Percentiles rank a stretch among this genome's conserved stretches.
Conservation (phyloP, 2,113 vertebrate species). For the Acinonyx jubatus region DNA sequence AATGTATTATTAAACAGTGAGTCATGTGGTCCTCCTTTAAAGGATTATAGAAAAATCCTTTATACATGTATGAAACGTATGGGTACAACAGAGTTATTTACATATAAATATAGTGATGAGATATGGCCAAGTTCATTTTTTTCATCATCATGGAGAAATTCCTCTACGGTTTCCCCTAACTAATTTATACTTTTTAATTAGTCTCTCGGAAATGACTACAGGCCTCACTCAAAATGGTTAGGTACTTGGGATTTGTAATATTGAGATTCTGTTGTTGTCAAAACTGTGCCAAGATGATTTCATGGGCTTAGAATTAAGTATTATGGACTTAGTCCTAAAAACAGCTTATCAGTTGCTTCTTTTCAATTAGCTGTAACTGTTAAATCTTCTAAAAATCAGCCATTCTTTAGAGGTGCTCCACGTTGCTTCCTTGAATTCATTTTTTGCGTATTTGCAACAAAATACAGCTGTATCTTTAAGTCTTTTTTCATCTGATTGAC, state of each 20-base stretch:
- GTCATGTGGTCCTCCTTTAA: background rate
- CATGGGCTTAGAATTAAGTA: conserved; percentile 22
- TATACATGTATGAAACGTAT: background rate
- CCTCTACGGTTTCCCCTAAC: background rate
- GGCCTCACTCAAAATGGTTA: conserved; percentile 20
- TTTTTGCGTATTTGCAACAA: conserved; percentile 24
- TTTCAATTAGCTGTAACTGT: conserved; percentile 47
- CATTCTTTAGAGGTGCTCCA: background rate
- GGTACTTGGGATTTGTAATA: conserved; percentile 16
- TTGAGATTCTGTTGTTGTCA: conserved; percentile 30
- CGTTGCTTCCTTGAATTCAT: background rate
- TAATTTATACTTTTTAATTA: conserved; percentile 62
- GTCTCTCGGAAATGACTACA: conserved; percentile 8
- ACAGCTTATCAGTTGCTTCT: background rate
- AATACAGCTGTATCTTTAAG: background rate
- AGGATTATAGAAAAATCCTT: background rate
- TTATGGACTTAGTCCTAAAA: conserved; percentile 29
- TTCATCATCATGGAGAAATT: conserved; percentile 47
- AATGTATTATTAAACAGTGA: conserved; percentile 52
- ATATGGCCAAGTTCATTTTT: conserved; percentile 33
- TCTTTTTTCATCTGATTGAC: background rate
- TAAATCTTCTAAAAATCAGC: conserved; percentile 13
- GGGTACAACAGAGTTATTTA: conserved; percentile 27
- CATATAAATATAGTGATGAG: background rate
- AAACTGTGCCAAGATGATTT: background rate